These are phyloP conservation scores for Mormyrus lacerda DNA, from an alignment of 2,113 vertebrate species.

Conservation along the genomic window DNA sequence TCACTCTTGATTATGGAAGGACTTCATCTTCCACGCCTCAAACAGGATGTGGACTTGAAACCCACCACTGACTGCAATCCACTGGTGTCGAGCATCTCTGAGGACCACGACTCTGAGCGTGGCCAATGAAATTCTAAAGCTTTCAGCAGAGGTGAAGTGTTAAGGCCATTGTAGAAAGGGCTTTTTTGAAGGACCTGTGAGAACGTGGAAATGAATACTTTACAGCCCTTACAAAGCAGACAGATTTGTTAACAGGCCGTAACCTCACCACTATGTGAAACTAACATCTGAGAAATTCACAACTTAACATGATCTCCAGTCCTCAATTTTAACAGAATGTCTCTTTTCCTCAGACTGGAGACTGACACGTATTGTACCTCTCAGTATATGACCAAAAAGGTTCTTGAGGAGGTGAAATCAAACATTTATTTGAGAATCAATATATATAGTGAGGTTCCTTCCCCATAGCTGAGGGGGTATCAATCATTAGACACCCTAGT, in stretches of 20 bases:
- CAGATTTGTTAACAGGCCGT: conserved; percentile 53
- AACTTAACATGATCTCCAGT: conserved; percentile 29
- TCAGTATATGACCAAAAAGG: background rate
- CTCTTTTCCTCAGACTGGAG: background rate
- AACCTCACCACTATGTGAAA: conserved; percentile 32
- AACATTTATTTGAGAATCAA: background rate
- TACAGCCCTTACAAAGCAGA: conserved; percentile 47
- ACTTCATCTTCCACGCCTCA: conserved; percentile 40
- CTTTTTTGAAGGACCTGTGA: conserved; percentile 34
- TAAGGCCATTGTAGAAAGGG: conserved; percentile 31
- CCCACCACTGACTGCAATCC: conserved; percentile 33
- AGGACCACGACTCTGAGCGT: conserved; percentile 31
- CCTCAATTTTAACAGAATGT: conserved; percentile 23
- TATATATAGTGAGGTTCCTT: background rate
- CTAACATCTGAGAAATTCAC: conserved; percentile 46
- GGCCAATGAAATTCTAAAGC: conserved; percentile 17
- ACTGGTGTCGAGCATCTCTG: conserved; percentile 28
- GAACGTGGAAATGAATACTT: conserved; percentile 37
- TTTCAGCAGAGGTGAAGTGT: conserved; percentile 31
- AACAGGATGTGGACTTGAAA: conserved; percentile 53
- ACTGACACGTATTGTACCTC: background rate
- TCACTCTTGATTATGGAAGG: conserved; percentile 43
- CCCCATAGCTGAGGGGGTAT: background rate
- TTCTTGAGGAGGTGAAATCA: background rate
- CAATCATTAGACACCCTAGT: background rate